Evolutionary conservation across 2,888 invertebrate genomes (phyloP), one percentile per base, ranked within the genome.

Genomic region (Tetragnatha montana): DNA sequence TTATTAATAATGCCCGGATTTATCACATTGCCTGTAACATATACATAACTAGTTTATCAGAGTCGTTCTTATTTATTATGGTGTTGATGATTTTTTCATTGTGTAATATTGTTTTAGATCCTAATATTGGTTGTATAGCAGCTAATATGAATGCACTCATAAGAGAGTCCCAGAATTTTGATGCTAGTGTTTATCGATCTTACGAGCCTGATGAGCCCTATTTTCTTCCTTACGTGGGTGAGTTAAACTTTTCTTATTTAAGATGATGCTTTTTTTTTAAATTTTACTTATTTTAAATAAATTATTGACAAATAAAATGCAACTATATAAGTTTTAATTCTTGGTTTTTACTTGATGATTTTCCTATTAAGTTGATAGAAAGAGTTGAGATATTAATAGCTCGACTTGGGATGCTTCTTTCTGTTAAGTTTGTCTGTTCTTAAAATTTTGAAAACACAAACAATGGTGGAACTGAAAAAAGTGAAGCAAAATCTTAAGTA

Each of bases 131-230:
- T 89, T 96, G 96, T 93, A 95, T 96, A 93, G 95, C 95, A 89
- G 95, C 95, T 92, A 95, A 95, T 91, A 92, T 96, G 91, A 94
- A 94, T 81, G 95, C 95, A 60, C 96, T 95, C 92, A 94, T 95
- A 91, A 93, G 94, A 8, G 95, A 95, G 92, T 93, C 95, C 50
- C 93, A 93, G n/a, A 95, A 96, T 91, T 96, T 95, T 92, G 96
- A 96, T 93, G 96, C 95, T 10, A 96, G 96, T 92, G 94, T 96
- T 91, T 94, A 95, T 90, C 95, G 96, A 92, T 94, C 95, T 85
- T 93, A 95, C 7, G 92, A 94, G 69, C 93, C 94, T 6, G 94
- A 94, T 19, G 95, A 95, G 92, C 95, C 95, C 74, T 94, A 95
- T 91, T 96, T 95, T 92, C 94, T 96, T 93, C 96, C 96, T 92